Percentiles rank a stretch among this genome's conserved stretches.
phyloP scores from a whole-genome alignment of 1,140 invertebrate genomes.

The Leptopilina boulardi region DNA sequence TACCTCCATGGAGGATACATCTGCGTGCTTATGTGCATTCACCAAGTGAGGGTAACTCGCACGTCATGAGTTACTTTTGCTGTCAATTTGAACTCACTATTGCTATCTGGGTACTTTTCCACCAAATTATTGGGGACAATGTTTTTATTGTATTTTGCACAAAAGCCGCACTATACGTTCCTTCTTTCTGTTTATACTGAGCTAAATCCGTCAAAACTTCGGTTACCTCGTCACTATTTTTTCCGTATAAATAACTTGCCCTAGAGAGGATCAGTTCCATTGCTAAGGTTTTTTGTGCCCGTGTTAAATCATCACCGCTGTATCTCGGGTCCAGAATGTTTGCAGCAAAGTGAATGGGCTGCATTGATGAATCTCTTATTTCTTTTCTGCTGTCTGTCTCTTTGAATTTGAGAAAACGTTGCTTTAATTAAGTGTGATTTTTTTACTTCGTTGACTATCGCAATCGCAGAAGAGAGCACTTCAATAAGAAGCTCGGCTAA shows the following conservation, averaged over 20 bases:
- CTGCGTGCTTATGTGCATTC: no score
- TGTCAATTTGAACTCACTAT: no score
- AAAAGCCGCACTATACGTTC: not conserved
- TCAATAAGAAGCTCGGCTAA: not conserved
- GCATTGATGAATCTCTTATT: conserved; percentile 30
- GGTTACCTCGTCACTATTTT: not conserved
- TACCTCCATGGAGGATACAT: no score
- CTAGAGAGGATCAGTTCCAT: not conserved
- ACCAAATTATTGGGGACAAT: conserved; percentile 24
- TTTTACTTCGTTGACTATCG: no score
- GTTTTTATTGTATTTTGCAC: not conserved
- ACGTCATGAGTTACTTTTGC: no score
- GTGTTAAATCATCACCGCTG: conserved; percentile 40
- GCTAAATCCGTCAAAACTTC: conserved; percentile 34
- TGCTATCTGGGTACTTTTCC: conserved; percentile 34
- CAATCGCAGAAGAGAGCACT: not conserved
- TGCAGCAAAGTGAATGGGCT: conserved; percentile 45
- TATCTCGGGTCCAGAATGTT: conserved; percentile 46
- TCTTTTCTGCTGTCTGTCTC: not conserved
- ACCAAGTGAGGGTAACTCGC: no score
- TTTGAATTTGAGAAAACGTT: no score
- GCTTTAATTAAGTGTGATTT: no score
- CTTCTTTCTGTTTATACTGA: conserved; percentile 24
- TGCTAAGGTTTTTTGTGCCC: not conserved
- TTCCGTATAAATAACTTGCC: not conserved